phyloP scores from a whole-genome alignment of 2,797 vertebrate genomes.

The Smutsia temminckii region DNA sequence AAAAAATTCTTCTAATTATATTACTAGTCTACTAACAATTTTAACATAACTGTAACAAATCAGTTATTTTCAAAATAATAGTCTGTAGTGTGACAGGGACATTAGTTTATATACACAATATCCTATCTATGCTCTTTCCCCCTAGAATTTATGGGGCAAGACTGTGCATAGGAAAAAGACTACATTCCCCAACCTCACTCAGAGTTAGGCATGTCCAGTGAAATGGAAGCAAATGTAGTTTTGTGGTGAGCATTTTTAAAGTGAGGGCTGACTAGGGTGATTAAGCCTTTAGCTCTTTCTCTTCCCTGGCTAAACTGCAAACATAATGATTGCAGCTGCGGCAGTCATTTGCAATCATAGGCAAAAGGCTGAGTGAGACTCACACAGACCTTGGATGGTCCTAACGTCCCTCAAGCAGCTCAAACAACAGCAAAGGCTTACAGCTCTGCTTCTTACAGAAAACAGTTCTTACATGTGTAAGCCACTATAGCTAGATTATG shows the following conservation, averaged over 20 bases:
- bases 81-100: background rate
- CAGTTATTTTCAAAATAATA: background rate
- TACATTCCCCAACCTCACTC: background rate
- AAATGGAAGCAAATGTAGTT: background rate
- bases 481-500: background rate
- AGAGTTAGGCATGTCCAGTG: background rate
- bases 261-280: background rate
- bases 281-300: background rate
- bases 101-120: background rate
- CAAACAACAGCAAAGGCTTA: background rate
- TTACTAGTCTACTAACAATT: background rate
- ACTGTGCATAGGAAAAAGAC: background rate
- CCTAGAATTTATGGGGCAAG: background rate
- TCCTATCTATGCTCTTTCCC: background rate
- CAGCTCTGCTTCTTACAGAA: background rate
- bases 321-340: background rate
- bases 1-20: background rate
- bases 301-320: background rate
- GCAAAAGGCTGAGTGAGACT: background rate
- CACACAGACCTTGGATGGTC: too few relatives aligned
- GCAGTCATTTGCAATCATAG: background rate
- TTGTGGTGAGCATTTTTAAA: background rate
- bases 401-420: background rate
- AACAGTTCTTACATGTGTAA: background rate
- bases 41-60: background rate